A percentile compares a stretch with the other conserved stretches of the same genome.
phyloP scores from a whole-genome alignment of 1,140 invertebrate genomes.

The Mizuhopecten yessoensis region DNA sequence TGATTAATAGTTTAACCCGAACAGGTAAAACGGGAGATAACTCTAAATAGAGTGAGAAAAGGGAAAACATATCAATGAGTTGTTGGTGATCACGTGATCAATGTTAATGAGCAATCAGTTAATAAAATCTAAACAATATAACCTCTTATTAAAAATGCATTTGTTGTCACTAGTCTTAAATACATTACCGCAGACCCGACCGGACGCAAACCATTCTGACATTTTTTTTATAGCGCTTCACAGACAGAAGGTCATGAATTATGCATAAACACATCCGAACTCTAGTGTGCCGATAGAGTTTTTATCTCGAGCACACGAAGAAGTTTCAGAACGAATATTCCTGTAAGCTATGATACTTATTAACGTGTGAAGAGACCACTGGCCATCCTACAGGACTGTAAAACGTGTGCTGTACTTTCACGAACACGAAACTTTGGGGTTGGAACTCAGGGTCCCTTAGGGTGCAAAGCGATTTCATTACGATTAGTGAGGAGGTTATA shows the following conservation, averaged over 20 bases:
- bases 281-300: not conserved
- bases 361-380: not conserved
- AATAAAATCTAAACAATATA: too few relatives aligned
- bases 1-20: too few relatives aligned
- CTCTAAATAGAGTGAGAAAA: too few relatives aligned
- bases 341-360: not conserved
- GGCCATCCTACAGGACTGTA: not conserved
- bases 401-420: not conserved
- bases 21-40: too few relatives aligned
- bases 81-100: too few relatives aligned
- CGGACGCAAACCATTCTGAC: not conserved
- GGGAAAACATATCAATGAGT: too few relatives aligned
- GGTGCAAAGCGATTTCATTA: not conserved
- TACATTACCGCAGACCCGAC: not conserved
- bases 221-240: not conserved
- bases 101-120: too few relatives aligned
- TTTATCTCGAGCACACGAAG: not conserved
- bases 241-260: conserved; percentile 6
- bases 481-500: conserved; percentile 21
- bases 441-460: not conserved
- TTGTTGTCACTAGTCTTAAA: not conserved
- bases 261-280: not conserved
- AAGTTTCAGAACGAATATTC: not conserved
- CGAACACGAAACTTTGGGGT: not conserved
- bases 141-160: not conserved